Percentiles rank a stretch among this genome's conserved stretches.
Conservation (phyloP, 2,113 vertebrate species). For the Amphiprion ocellaris region DNA sequence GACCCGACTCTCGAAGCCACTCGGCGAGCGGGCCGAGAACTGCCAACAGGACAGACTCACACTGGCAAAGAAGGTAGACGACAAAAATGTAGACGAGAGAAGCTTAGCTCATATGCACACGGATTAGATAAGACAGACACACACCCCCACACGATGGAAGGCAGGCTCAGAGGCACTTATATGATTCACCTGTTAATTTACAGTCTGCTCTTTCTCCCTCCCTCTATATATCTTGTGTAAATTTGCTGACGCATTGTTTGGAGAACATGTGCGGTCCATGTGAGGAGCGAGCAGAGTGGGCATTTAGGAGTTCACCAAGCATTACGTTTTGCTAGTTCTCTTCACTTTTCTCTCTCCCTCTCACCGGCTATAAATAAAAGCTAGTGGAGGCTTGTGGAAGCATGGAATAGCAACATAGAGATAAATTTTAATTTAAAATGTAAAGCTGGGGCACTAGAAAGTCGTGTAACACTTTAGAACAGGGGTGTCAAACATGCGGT, state of each 20-base stretch:
- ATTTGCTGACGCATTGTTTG: neutral
- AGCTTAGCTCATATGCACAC: slow-evolving; percentile 9
- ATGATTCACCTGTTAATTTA: slow-evolving; percentile 9
- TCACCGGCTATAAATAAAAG: slow-evolving; percentile 20
- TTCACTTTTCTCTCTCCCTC: neutral
- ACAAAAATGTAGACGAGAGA: slow-evolving; percentile 16
- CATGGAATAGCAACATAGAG: neutral
- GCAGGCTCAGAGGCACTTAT: neutral
- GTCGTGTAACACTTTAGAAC: too few relatives aligned
- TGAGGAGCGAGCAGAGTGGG: slow-evolving; percentile 45
- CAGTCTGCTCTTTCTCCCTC: too few relatives aligned
- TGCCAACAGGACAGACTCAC: slow-evolving; percentile 84
- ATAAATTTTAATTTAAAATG: too few relatives aligned
- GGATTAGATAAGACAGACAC: neutral
- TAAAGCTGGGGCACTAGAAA: too few relatives aligned
- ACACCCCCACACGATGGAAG: neutral
- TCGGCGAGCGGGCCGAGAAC: slow-evolving; percentile 73
- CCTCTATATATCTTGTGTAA: neutral
- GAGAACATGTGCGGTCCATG: slow-evolving; percentile 47
- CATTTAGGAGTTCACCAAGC: slow-evolving; percentile 47
- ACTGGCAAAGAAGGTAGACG: slow-evolving; percentile 88
- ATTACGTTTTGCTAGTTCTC: slow-evolving; percentile 32
- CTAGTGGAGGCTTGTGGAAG: neutral
- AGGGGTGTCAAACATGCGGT: too few relatives aligned
- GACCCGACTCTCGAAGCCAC: slow-evolving; percentile 81